Evolutionary conservation across 2,888 invertebrate species (phyloP), one percentile per base, ranked within the genome.

Genomic region (Epistrophella euchroma): DNA sequence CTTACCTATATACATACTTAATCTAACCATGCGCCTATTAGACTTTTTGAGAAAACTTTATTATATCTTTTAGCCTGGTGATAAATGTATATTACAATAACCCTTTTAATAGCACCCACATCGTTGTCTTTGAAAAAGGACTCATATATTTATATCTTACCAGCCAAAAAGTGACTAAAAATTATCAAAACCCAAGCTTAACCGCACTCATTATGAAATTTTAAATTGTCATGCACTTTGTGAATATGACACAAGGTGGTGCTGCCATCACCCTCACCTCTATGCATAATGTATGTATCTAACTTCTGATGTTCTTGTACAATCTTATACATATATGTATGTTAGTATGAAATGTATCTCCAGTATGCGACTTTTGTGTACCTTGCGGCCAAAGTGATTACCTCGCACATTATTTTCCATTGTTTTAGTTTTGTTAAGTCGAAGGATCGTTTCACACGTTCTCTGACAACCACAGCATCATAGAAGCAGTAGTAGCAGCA

Each of bases 331-430:
- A 7, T 25, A 15, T 0, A 13, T 45, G 25, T 11, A 17, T 45
- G 11, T 22, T n/a, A 22, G 35, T 37, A 25, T 68, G 68, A 82
- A 77, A 86, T 86, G 86, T 82, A 86, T 82, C 71, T 58, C 62
- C 77, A 58, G 82, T 78, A 78, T 82, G 82, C 77, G 85, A 85
- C 85, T 82, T 86, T 86, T 82, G 86, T 86, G 82, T 86, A 82
- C 82, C 86, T 86, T 86, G 86, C 86, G 86, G 77, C 82, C 86
- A 86, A 86, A 86, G 86, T 86, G 86, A 86, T 86, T 82, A 86
- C 86, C 86, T 86, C 74, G 86, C 86, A 86, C 86, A 86, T 86
- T 86, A 86, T 78, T 78, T 78, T 75, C 86, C 86, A 86, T 86
- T 86, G 86, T 86, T 86, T 86, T 82, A 86, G 86, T 86, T 86